Evolutionary conservation across 2,888 invertebrate genomes (phyloP).

Genomic region (Stramonita haemastoma): DNA sequence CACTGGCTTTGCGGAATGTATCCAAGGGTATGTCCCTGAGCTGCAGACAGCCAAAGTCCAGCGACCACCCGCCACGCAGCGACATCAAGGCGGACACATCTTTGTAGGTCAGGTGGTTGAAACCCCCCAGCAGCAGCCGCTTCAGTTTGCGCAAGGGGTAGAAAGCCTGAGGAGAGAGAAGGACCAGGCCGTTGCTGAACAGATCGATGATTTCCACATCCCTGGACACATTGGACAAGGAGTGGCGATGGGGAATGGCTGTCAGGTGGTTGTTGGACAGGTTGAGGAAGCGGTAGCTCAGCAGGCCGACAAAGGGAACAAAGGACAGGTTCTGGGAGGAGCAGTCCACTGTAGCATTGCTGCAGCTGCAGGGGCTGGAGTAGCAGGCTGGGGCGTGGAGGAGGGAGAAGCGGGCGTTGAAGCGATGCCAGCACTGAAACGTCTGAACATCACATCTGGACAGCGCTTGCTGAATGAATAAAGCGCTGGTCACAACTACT

Average conservation of each 20-base stretch:
- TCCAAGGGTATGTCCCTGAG: background rate
- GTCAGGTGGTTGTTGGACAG: constrained; percentile 9
- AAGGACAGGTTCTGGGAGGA: background rate
- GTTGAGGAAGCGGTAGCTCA: background rate
- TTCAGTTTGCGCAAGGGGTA: background rate
- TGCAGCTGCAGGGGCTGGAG: background rate
- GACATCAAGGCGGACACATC: background rate
- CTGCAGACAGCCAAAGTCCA: background rate
- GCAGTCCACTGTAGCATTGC: background rate
- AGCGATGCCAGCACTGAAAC: constrained; percentile 5
- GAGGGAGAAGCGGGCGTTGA: background rate
- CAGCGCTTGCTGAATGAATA: background rate
- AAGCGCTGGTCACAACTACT: background rate
- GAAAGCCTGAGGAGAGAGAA: background rate
- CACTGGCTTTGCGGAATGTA: background rate
- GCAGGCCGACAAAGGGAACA: background rate
- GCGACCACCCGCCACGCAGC: background rate
- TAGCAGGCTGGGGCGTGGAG: background rate
- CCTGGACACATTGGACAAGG: constrained; percentile 3
- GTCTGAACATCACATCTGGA: background rate
- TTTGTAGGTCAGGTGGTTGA: background rate
- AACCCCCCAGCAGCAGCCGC: background rate
- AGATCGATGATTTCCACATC: background rate
- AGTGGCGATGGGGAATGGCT: background rate
- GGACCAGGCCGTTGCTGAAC: background rate